Evolutionary conservation across 2,888 invertebrate species (phyloP), one percentile per base, ranked within the genome.

Genomic region (Rotaria magnacalcarata): DNA sequence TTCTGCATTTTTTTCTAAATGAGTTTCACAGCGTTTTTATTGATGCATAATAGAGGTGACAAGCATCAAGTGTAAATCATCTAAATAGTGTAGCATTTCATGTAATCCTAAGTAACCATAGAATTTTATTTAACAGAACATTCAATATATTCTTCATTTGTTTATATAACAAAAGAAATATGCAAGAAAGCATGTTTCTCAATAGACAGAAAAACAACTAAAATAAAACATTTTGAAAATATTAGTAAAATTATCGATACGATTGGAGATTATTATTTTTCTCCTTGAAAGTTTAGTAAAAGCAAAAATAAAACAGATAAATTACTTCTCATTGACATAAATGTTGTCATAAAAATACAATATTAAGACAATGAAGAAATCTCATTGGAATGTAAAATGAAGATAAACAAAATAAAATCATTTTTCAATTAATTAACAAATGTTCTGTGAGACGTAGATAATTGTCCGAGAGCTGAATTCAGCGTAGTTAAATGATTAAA

Each of bases 401-500:
- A 67, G 5, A 27, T 14, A 14, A n/a, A 34, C 6, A 67, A 16
- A 52, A 52, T 14, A 16, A 10, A 4, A n/a, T 27, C 14, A 5
- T 67, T 27, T 7, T 4, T 67, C 47, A 47, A 24, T 10, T 21
- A 80, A 47, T 8, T 75, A 6, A 43, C 1, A 75, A 75, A 75
- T 21, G 2, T 75, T 24, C 75, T 19, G 47, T 47, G n/a, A 43
- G 47, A 80, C 10, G 21, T 80, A 19, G 80, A 3, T 47, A 80
- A 47, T 86, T 89, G 89, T 84, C 89, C 89, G 84, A 88, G 87
- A 58, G 88, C 88, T 56, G 90, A 89, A 60, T 91, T 90, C 11
- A 92, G 89, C 84, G 91, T 91, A 10, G 90, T 90, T 87, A 92
- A 89, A 88, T 91, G 91, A 85, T 91, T 90, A 87, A 90, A 91